These are phyloP conservation scores for Bothrops jararaca DNA, from an alignment of 2,113 vertebrate species.

Conservation along the genomic window DNA sequence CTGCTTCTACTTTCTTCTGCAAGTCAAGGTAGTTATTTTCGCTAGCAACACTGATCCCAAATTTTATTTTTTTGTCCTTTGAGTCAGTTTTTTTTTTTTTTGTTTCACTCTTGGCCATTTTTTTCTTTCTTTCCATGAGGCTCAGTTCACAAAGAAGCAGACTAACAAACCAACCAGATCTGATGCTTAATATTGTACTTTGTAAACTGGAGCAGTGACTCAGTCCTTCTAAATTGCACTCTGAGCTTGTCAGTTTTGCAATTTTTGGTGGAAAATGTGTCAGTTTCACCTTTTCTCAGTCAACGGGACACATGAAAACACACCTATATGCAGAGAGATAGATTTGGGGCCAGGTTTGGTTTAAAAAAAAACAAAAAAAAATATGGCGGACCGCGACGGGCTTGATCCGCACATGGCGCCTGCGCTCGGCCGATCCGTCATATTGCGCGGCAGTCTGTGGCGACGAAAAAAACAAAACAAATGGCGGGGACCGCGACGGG, in stretches of 20 bases:
- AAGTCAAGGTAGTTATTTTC: neutral
- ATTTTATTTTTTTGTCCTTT: neutral
- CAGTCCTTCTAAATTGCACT: neutral
- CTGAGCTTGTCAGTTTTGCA: neutral
- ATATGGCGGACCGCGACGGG: too few species aligned
- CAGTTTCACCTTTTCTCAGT: neutral
- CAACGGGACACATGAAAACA: neutral
- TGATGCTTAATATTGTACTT: neutral
- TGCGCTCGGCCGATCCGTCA: too few species aligned
- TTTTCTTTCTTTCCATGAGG: neutral
- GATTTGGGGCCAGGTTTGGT: too few species aligned
- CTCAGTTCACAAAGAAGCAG: neutral
- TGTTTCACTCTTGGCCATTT: neutral
- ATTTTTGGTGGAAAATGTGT: neutral
- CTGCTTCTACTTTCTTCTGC: neutral
- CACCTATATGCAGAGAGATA: too few species aligned
- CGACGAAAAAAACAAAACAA: too few species aligned
- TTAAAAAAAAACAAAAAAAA: too few species aligned
- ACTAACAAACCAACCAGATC: neutral
- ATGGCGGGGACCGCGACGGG: too few species aligned
- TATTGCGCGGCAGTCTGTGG: too few species aligned
- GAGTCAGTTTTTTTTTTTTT: neutral
- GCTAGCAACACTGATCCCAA: neutral
- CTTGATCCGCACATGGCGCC: too few species aligned
- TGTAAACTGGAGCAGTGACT: neutral